Evolutionary conservation across 2,797 vertebrate species (phyloP).

Genomic region (Denticeps clupeoides): DNA sequence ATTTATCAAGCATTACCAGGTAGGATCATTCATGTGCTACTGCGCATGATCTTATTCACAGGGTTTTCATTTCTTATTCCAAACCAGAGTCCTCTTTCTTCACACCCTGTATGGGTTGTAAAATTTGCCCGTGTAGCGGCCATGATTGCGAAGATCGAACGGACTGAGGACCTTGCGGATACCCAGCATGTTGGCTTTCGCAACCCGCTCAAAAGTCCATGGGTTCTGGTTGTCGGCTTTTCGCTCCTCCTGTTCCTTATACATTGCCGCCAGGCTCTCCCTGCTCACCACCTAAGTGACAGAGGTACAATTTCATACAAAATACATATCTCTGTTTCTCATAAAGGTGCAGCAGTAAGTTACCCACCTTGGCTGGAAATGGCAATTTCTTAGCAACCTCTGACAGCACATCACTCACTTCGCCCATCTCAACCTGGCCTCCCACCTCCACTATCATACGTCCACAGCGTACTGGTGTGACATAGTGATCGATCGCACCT

Average conservation of each 20-base stretch:
- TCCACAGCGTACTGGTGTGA: constrained; percentile 72
- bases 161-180: constrained; percentile 77
- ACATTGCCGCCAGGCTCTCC: constrained; percentile 55
- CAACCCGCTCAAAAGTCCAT: constrained; percentile 80
- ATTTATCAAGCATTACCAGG: too few species aligned
- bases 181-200: constrained; percentile 77
- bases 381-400: constrained; percentile 81
- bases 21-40: too few species aligned
- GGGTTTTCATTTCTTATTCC: too few species aligned
- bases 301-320: not conserved
- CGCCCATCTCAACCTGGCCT: constrained; percentile 68
- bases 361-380: constrained; percentile 68
- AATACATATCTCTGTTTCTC: not conserved
- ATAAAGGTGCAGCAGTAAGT: not conserved
- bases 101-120: constrained; percentile 62
- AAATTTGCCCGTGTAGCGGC: constrained; percentile 79
- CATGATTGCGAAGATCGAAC: constrained; percentile 64
- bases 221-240: constrained; percentile 79
- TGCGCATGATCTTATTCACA: too few species aligned
- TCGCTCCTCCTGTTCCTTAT: constrained; percentile 49
- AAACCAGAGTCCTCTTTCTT: constrained; percentile 11
- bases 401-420: constrained; percentile 62
- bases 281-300: constrained; percentile 61
- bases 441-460: constrained; percentile 78
- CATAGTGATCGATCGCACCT: constrained; percentile 82